These are phyloP conservation scores for Porites divaricata DNA, from an alignment of 92 coral and sea anemone species.

Conservation along the genomic window DNA sequence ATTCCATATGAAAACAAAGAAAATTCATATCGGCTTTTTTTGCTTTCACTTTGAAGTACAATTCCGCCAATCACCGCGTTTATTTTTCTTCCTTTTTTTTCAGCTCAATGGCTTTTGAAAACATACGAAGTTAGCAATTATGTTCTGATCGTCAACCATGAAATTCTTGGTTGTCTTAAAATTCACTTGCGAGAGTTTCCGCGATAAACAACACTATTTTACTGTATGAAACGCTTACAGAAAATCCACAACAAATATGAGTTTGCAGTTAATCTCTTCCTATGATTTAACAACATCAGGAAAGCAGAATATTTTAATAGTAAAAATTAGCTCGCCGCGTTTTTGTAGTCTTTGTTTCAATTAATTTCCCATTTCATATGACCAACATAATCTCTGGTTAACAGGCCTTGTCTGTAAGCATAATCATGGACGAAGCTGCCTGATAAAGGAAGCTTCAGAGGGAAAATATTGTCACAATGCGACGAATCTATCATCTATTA, in stretches of 20 bases:
- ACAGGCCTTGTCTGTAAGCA: background rate
- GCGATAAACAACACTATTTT: background rate
- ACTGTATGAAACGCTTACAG: too few relatives aligned
- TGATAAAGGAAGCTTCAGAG: background rate
- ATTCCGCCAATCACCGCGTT: conserved; percentile 15
- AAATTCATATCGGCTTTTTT: conserved; percentile 21
- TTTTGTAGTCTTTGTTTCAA: background rate
- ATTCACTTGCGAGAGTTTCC: background rate
- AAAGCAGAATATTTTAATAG: background rate
- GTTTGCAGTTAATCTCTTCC: background rate
- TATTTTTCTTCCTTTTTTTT: background rate
- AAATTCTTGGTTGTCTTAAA: background rate
- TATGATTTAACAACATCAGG: conserved; percentile 1
- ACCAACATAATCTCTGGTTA: background rate
- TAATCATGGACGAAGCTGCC: background rate
- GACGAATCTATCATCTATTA: background rate
- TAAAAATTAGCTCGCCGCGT: background rate
- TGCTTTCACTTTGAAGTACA: background rate
- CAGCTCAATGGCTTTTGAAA: background rate
- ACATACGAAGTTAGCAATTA: background rate
- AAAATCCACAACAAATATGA: background rate
- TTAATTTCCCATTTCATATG: background rate
- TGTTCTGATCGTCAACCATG: conserved; percentile 3
- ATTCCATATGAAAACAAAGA: background rate
- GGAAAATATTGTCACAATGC: background rate